These are phyloP conservation scores for Phacellophora camtschatica DNA, from an alignment of 30 jellyfish, hydroid and myxozoan genomes.

Conservation along the genomic window DNA sequence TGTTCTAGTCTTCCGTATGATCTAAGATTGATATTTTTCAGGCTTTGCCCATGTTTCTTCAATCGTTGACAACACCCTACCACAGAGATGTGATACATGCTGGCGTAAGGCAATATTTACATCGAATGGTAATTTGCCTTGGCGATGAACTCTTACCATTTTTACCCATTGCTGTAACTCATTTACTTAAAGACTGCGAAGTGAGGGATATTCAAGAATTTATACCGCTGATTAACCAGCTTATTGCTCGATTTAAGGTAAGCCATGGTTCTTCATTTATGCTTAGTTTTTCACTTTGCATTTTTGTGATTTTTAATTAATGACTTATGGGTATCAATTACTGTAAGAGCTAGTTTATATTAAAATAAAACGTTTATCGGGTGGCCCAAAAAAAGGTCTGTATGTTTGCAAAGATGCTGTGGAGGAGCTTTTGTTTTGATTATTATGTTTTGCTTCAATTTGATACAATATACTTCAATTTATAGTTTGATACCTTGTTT, in stretches of 20 bases:
- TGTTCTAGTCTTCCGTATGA: too few species aligned
- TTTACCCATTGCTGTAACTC: constrained; percentile 93
- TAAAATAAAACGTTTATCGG: too few species aligned
- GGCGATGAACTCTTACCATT: constrained; percentile 90
- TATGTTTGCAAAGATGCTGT: too few species aligned
- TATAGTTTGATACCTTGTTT: too few species aligned
- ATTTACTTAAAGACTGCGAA: constrained; percentile 90
- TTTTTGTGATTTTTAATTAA: too few species aligned
- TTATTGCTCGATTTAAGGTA: constrained; percentile 89
- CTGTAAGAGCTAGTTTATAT: too few species aligned
- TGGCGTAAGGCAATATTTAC: constrained; percentile 94
- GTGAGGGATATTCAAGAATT: constrained; percentile 96
- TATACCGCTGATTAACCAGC: constrained; percentile 90
- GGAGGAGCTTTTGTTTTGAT: too few species aligned
- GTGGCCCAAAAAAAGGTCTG: too few species aligned
- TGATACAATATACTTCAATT: too few species aligned
- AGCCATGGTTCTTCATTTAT: not conserved
- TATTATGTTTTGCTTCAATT: too few species aligned
- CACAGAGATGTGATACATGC: constrained; percentile 85
- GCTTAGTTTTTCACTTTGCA: too few species aligned
- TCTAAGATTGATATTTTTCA: not conserved
- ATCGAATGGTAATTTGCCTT: constrained; percentile 94
- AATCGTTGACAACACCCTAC: constrained; percentile 77
- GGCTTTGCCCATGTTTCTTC: constrained; percentile 91
- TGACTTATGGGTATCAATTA: too few species aligned